Evolutionary conservation across 2,113 vertebrate species (phyloP).

Genomic region (Hystrix cristata): DNA sequence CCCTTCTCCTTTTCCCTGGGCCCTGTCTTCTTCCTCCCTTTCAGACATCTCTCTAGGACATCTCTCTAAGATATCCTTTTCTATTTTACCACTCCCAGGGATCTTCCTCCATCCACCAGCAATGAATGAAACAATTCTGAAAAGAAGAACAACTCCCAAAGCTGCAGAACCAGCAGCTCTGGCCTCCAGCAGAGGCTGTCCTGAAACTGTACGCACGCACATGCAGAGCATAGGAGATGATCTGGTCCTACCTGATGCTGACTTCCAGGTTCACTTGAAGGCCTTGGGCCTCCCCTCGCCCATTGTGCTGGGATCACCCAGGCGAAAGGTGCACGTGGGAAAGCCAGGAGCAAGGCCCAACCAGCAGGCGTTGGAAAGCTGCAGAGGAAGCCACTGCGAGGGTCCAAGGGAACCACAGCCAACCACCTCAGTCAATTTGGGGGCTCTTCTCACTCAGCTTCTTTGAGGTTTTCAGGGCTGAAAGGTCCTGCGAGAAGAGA

Average conservation of each 20-base stretch:
- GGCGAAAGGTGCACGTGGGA: background rate
- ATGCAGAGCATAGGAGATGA: slow-evolving; percentile 56
- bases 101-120: background rate
- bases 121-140: slow-evolving; percentile 13
- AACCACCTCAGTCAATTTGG: slow-evolving; percentile 40
- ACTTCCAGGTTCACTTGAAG: slow-evolving; percentile 58
- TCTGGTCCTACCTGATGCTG: slow-evolving; percentile 84
- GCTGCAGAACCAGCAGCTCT: background rate
- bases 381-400: background rate
- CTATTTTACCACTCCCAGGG: background rate
- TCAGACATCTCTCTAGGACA: slow-evolving; percentile 42
- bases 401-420: background rate
- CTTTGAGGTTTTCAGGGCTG: slow-evolving; percentile 64
- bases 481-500: slow-evolving; percentile 31
- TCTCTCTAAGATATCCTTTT: background rate
- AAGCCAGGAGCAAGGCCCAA: background rate
- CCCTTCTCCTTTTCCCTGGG: slow-evolving; percentile 67
- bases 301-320: slow-evolving; percentile 51
- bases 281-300: slow-evolving; percentile 18
- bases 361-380: background rate
- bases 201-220: background rate
- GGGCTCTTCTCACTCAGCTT: slow-evolving; percentile 48
- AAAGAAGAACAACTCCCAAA: slow-evolving; percentile 9
- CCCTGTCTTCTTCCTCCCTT: slow-evolving; percentile 74
- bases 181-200: background rate